Evolutionary conservation across 2,797 vertebrate species (phyloP).

Genomic region (Acanthurus lineatus): DNA sequence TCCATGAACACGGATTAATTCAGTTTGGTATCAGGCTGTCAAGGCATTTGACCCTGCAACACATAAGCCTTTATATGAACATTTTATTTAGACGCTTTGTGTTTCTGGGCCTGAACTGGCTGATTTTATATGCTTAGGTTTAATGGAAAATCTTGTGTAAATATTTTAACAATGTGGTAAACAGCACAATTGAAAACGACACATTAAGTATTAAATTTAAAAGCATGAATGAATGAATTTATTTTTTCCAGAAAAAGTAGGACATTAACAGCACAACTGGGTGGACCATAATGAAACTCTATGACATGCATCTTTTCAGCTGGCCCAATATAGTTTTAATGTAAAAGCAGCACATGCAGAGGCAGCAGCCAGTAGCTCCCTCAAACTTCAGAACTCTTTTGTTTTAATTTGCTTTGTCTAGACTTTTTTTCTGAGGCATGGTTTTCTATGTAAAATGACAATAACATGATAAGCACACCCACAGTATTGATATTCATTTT

Average conservation of each 20-base stretch:
- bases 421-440: no score
- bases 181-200: background rate
- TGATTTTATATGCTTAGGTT: background rate
- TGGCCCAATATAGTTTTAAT: no score
- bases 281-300: no score
- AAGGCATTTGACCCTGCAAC: background rate
- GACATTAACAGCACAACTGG: no score
- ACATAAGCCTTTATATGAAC: background rate
- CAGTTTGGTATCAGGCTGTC: background rate
- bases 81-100: background rate
- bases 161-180: background rate
- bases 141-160: background rate
- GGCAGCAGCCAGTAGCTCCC: no score
- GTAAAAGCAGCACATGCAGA: no score
- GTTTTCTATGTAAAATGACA: no score
- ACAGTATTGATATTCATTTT: background rate
- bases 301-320: no score
- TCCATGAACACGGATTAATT: background rate
- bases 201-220: background rate
- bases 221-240: background rate
- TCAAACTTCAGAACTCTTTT: no score
- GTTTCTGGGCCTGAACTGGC: background rate
- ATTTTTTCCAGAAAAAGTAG: background rate
- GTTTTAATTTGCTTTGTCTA: no score
- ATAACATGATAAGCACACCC: background rate